Evolutionary conservation across 2,797 vertebrate genomes (phyloP).

Genomic region (Sebastes kiyomatsui): DNA sequence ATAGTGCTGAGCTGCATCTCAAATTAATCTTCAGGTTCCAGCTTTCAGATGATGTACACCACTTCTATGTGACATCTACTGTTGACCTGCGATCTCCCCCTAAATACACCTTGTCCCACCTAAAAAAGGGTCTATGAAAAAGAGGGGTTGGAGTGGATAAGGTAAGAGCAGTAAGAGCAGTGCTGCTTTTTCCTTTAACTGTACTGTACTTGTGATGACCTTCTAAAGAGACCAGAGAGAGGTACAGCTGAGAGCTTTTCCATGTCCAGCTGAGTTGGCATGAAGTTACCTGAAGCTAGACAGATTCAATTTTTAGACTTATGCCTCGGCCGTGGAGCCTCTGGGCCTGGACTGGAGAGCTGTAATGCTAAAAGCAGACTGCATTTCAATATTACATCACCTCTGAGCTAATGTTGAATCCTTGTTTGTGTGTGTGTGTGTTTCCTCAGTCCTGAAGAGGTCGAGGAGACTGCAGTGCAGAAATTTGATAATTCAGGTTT

Average conservation of each 20-base stretch:
- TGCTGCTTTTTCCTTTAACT: constrained; percentile 7
- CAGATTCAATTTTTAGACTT: constrained; percentile 50
- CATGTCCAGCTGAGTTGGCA: constrained; percentile 58
- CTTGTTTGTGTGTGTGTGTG: neutral
- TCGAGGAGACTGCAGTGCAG: constrained; percentile 4
- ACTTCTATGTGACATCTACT: too few species aligned
- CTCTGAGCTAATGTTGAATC: neutral
- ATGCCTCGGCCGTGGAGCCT: constrained; percentile 19
- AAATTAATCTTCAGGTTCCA: too few species aligned
- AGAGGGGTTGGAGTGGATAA: too few species aligned
- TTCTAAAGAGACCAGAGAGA: constrained; percentile 12
- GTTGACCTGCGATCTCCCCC: too few species aligned
- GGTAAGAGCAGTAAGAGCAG: neutral
- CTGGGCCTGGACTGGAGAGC: constrained; percentile 17
- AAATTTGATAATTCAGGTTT: neutral
- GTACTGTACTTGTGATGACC: constrained; percentile 31
- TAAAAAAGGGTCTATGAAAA: too few species aligned
- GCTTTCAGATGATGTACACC: too few species aligned
- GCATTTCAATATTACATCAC: constrained; percentile 53
- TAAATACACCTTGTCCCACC: too few species aligned
- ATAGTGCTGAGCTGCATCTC: too few species aligned
- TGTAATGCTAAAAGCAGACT: constrained; percentile 45
- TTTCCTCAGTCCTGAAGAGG: neutral
- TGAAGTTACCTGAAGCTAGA: constrained; percentile 55
- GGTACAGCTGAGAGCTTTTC: constrained; percentile 68